Percentiles rank a stretch among this genome's conserved stretches.
These are phyloP conservation scores for Holacanthus passer DNA, from an alignment of 2,113 vertebrate genomes.

Conservation along the genomic window DNA sequence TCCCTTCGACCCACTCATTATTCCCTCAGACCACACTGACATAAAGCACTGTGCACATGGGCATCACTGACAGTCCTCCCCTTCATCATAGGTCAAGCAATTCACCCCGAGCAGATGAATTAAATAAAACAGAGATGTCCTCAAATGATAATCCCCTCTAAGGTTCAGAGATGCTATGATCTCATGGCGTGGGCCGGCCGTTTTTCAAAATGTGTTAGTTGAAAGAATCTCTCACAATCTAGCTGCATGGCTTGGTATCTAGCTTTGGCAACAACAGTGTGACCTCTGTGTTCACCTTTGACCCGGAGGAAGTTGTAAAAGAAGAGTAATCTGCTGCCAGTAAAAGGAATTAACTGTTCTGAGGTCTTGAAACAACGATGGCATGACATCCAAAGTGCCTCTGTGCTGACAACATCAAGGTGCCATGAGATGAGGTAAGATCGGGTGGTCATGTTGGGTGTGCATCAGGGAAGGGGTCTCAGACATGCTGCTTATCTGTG, in stretches of 20 bases:
- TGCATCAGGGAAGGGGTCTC: not conserved
- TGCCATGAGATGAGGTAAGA: slow-evolving; percentile 13
- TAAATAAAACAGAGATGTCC: slow-evolving; percentile 34
- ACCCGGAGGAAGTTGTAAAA: slow-evolving; percentile 66
- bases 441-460: not conserved
- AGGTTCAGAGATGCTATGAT: slow-evolving; percentile 45
- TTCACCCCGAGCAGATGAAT: slow-evolving; percentile 40
- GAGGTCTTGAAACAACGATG: slow-evolving; percentile 32
- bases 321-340: slow-evolving; percentile 31
- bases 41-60: slow-evolving; percentile 16
- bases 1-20: slow-evolving; percentile 26
- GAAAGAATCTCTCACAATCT: slow-evolving; percentile 6
- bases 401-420: not conserved
- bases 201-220: slow-evolving; percentile 21
- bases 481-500: slow-evolving; percentile 44
- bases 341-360: slow-evolving; percentile 30
- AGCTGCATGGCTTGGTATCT: not conserved
- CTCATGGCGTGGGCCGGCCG: not conserved
- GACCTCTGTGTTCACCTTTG: slow-evolving; percentile 54
- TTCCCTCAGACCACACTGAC: slow-evolving; percentile 21
- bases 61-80: slow-evolving; percentile 28
- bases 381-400: not conserved
- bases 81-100: slow-evolving; percentile 32
- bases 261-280: slow-evolving; percentile 23
- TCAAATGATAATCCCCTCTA: slow-evolving; percentile 48